These are phyloP conservation scores for Pelvicachromis taeniatus DNA, from an alignment of 2,113 vertebrate species.

Conservation along the genomic window DNA sequence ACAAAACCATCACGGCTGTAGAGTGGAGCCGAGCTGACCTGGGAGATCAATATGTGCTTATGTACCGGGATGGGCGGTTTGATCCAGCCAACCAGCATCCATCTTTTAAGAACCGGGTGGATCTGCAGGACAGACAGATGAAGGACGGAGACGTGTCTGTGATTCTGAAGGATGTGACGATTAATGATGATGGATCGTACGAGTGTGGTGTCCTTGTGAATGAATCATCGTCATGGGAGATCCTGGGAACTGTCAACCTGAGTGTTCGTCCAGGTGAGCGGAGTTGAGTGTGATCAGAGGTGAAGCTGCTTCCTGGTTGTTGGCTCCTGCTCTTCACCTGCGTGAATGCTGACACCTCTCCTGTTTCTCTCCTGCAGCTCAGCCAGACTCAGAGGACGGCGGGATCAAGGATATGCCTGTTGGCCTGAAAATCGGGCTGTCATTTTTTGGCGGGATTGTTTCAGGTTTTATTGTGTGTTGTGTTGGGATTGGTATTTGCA, in stretches of 20 bases:
- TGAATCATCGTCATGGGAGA: accelerated
- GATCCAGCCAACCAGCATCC: accelerated
- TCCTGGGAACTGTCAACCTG: neutral
- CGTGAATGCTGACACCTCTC: neutral
- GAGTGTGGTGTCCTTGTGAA: accelerated
- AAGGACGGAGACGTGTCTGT: neutral
- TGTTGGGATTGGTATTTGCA: no score
- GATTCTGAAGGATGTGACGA: neutral
- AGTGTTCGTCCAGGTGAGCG: neutral
- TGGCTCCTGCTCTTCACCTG: neutral
- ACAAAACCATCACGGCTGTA: neutral
- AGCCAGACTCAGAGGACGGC: no score
- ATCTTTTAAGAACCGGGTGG: neutral
- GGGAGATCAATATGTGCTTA: neutral
- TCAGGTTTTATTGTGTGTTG: no score
- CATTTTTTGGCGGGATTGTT: no score
- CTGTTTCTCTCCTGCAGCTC: neutral
- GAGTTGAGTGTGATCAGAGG: neutral
- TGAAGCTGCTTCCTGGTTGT: neutral
- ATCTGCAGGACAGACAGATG: neutral
- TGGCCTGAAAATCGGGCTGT: no score
- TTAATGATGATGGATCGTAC: accelerated
- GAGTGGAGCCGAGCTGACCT: neutral
- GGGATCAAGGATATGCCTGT: no score
- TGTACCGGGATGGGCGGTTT: accelerated